These are phyloP conservation scores for Callorhinus ursinus DNA, from an alignment of 2,113 vertebrate genomes.

Conservation along the genomic window DNA sequence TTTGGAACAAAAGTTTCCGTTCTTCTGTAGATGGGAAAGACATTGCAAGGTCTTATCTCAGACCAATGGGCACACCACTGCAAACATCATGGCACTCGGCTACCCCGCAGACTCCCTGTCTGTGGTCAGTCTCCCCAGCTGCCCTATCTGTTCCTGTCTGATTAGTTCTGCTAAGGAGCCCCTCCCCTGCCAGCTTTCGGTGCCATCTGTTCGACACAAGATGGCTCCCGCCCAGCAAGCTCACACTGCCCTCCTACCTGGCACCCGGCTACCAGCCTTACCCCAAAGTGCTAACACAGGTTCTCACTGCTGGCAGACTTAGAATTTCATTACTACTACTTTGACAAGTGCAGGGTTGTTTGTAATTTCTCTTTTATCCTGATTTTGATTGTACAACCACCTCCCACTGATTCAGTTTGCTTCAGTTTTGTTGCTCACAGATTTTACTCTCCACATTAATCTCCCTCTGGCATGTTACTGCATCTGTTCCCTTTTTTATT, in stretches of 20 bases:
- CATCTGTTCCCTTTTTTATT: slow-evolving; percentile 99
- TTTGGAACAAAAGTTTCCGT: slow-evolving; percentile 66
- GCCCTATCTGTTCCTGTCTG: slow-evolving; percentile 99
- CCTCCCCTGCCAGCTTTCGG: slow-evolving; percentile 98
- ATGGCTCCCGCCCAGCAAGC: slow-evolving; percentile 98
- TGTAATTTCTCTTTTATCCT: slow-evolving; percentile 98
- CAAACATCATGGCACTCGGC: slow-evolving; percentile 94
- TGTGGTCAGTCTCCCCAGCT: slow-evolving; percentile 99
- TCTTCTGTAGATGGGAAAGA: slow-evolving; percentile 85
- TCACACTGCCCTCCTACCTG: slow-evolving; percentile 93
- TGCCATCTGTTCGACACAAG: slow-evolving; percentile 99
- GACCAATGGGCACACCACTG: slow-evolving; percentile 97
- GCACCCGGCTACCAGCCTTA: slow-evolving; percentile 91
- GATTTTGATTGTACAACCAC: slow-evolving; percentile 99
- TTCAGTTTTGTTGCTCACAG: slow-evolving; percentile 99
- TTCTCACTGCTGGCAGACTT: slow-evolving; percentile 92
- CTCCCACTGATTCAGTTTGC: slow-evolving; percentile 98
- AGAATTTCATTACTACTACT: slow-evolving; percentile 93
- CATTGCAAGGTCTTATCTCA: slow-evolving; percentile 93
- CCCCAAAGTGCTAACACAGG: slow-evolving; percentile 95
- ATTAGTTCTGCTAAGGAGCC: slow-evolving; percentile 99
- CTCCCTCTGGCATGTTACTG: slow-evolving; percentile 99
- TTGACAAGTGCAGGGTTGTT: slow-evolving; percentile 94
- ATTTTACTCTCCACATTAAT: slow-evolving; percentile 98
- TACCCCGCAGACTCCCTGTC: slow-evolving; percentile 90